These are phyloP conservation scores for Eupithecia dodoneata DNA, from an alignment of 2,888 invertebrate species.

Conservation along the genomic window DNA sequence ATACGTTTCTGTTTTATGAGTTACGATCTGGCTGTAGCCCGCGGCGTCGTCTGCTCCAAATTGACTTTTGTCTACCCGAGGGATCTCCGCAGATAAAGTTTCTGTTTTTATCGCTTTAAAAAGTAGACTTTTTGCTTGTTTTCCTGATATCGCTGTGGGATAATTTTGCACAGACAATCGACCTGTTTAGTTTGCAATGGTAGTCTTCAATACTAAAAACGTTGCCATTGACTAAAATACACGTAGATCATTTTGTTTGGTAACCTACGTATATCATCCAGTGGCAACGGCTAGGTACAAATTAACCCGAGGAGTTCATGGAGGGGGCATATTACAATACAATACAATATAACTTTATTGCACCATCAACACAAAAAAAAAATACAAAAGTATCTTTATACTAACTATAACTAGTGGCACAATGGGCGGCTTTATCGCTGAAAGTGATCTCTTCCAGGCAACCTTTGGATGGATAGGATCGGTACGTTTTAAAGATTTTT, in stretches of 20 bases:
- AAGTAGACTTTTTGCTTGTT: constrained; percentile 18
- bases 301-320: too few relatives aligned
- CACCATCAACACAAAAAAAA: too few relatives aligned
- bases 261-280: not conserved
- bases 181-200: not conserved
- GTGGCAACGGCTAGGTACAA: too few relatives aligned
- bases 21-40: constrained; percentile 10
- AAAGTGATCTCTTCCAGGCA: too few relatives aligned
- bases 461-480: too few relatives aligned
- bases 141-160: constrained; percentile 9
- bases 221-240: not conserved
- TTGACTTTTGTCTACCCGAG: constrained; percentile 28
- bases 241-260: not conserved
- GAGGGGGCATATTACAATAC: too few relatives aligned
- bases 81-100: constrained; percentile 28
- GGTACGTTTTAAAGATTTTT: too few relatives aligned
- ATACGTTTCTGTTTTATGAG: constrained; percentile 11
- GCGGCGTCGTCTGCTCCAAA: constrained; percentile 28
- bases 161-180: not conserved
- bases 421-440: too few relatives aligned
- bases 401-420: too few relatives aligned
- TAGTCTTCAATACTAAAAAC: not conserved
- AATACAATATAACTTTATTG: too few relatives aligned
- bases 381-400: too few relatives aligned
- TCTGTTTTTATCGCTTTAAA: constrained; percentile 24